Percentiles rank a stretch among this genome's conserved stretches.
These are phyloP conservation scores for Phoeniculus purpureus DNA, from an alignment of 2,797 vertebrate species.

Conservation along the genomic window DNA sequence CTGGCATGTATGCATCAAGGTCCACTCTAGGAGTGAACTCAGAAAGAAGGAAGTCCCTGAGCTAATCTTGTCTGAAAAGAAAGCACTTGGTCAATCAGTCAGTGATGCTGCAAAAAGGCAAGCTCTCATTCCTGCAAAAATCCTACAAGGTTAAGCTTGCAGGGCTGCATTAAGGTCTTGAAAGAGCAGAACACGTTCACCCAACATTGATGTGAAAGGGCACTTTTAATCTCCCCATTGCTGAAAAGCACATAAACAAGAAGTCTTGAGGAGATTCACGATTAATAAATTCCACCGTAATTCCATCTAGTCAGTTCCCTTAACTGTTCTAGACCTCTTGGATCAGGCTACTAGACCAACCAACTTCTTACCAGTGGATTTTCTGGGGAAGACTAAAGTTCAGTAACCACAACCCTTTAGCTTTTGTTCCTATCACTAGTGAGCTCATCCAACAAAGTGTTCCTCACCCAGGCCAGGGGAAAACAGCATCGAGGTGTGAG, in stretches of 20 bases:
- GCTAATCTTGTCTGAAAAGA: not conserved
- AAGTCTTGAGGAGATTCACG: not conserved
- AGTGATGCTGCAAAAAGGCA: not conserved
- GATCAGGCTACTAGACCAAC: not conserved
- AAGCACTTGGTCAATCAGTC: not conserved
- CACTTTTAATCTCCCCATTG: fast-evolving
- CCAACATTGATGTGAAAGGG: not conserved
- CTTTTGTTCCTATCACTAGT: not conserved
- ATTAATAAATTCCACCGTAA: not conserved
- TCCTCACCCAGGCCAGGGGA: not conserved
- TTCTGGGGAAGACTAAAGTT: not conserved
- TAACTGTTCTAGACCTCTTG: not conserved
- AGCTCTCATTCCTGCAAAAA: not conserved
- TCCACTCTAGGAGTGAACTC: not conserved
- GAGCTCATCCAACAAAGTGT: not conserved
- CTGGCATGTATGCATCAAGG: not conserved
- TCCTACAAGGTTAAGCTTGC: not conserved
- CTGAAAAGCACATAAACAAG: not conserved
- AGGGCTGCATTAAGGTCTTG: not conserved
- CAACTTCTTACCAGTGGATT: not conserved
- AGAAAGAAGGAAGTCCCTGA: not conserved
- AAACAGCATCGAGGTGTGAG: not conserved
- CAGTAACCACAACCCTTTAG: not conserved
- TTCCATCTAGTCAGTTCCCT: not conserved
- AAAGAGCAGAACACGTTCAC: not conserved